Evolutionary conservation across 2,888 invertebrate genomes (phyloP), one percentile per base, ranked within the genome.

Genomic region (Eristalis arbustorum): DNA sequence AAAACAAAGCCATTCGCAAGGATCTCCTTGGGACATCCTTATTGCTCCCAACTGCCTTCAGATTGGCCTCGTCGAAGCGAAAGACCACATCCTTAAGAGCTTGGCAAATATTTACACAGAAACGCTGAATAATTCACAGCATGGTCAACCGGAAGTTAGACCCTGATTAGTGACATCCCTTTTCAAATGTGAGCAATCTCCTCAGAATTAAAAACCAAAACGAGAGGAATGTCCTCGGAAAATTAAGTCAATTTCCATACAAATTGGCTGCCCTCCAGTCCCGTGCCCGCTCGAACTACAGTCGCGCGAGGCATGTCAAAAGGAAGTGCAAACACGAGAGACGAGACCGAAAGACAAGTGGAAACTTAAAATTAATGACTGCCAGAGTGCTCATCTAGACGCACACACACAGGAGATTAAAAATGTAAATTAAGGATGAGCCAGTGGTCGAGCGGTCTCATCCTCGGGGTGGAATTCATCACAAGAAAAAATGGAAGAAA

Each of bases 331-430:
- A 42, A 61, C 22, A 28, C 40, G 57, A 66, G 71, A 31, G 3
- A 28, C 6, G 37, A n/a, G n/a, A 59, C 37, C n/a, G 49, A 64
- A 56, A 57, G 40, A 71, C 59, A 40, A 76, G 37, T 28, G 76
- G 57, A 73, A 42, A 67, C 62, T 68, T 40, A 34, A 63, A 73
- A 68, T 77, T 72, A 83, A 77, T 73, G 68, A 22, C 42, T 62
- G 59, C 49, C 37, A 31, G 31, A 31, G 31, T 31, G 8, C 31
- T 8, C 34, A 13, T 73, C 49, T 8, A 49, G 18, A 67, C 67
- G 56, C 69, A 31, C 62, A 42, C 28, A 62, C 72, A 68, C 80
- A 85, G 84, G 81, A 85, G 74, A 78, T 82, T 81, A 73, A 78
- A 77, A 82, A 81, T 71, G 82, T 57, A 85, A 77, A 84, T 84